A percentile compares a stretch with the other conserved stretches of the same genome.
Conservation (phyloP, 2,113 vertebrate species). For the Lepus europaeus region DNA sequence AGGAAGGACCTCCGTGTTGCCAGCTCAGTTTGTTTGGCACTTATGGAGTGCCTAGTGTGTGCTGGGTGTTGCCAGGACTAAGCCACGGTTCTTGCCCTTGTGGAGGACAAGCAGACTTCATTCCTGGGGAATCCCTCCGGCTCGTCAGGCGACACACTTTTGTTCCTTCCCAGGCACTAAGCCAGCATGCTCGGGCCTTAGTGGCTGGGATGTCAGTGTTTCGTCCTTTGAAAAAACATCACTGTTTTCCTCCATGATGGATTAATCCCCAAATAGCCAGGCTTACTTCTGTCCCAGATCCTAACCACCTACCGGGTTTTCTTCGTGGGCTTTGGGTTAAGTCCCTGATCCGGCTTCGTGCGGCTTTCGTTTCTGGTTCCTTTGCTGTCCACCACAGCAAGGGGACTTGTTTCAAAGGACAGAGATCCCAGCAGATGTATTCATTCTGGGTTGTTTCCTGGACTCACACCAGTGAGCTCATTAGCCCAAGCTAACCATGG, state of each 20-base stretch:
- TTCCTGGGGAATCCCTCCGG: neutral
- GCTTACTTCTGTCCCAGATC: slow-evolving; percentile 28
- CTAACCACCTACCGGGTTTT: slow-evolving; percentile 54
- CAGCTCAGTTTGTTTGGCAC: neutral
- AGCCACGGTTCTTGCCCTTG: neutral
- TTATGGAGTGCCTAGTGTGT: neutral
- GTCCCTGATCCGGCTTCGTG: slow-evolving; percentile 16
- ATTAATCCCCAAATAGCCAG: slow-evolving; percentile 59
- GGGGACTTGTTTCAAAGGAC: slow-evolving; percentile 70
- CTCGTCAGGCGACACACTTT: neutral
- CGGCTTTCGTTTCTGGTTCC: slow-evolving; percentile 62
- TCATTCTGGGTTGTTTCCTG: slow-evolving; percentile 73
- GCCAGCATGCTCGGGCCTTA: neutral
- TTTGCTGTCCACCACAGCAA: slow-evolving; percentile 48
- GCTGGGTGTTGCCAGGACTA: neutral
- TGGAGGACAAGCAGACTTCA: neutral
- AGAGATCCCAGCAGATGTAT: slow-evolving; percentile 12
- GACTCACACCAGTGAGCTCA: slow-evolving; percentile 68
- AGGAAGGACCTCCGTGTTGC: neutral
- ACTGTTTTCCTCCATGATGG: slow-evolving; percentile 46
- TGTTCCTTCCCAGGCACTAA: neutral
- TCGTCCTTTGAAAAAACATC: neutral
- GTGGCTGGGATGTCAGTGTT: neutral
- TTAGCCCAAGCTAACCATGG: slow-evolving; percentile 45
- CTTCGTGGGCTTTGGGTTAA: neutral